Evolutionary conservation across 2,113 vertebrate species (phyloP).

Genomic region (Plotosus lineatus): DNA sequence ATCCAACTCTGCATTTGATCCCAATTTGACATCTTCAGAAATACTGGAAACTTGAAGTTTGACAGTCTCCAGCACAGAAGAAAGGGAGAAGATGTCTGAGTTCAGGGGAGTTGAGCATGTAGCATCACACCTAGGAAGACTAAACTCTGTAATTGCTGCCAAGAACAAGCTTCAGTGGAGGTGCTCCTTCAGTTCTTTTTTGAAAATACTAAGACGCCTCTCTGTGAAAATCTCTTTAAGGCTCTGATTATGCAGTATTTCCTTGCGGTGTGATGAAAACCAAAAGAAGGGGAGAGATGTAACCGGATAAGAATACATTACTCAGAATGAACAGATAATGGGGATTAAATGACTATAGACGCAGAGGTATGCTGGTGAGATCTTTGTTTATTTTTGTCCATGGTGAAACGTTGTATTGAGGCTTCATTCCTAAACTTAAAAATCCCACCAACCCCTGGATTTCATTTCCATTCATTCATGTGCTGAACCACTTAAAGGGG

Average conservation of each 20-base stretch:
- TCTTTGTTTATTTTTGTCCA: neutral
- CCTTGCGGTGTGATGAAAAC: neutral
- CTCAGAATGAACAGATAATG: neutral
- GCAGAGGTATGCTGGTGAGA: neutral
- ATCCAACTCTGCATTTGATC: constrained; percentile 5
- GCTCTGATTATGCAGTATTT: neutral
- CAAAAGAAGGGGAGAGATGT: neutral
- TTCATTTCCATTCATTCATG: no score
- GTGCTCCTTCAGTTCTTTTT: neutral
- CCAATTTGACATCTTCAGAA: neutral
- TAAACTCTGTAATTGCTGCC: neutral
- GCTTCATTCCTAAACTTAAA: neutral
- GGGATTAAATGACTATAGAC: neutral
- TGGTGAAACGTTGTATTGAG: neutral
- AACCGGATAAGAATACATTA: neutral
- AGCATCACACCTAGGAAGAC: neutral
- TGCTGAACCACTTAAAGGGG: no score
- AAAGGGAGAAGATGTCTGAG: neutral
- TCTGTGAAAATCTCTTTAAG: neutral
- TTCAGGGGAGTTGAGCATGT: neutral
- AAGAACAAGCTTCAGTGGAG: neutral
- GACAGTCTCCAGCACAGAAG: neutral
- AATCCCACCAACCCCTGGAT: no score
- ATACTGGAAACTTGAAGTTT: neutral
- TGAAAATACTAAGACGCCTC: neutral